Evolutionary conservation across 2,113 vertebrate genomes (phyloP), one percentile per base, ranked within the genome.

Genomic region (Atherinomorus stipes): DNA sequence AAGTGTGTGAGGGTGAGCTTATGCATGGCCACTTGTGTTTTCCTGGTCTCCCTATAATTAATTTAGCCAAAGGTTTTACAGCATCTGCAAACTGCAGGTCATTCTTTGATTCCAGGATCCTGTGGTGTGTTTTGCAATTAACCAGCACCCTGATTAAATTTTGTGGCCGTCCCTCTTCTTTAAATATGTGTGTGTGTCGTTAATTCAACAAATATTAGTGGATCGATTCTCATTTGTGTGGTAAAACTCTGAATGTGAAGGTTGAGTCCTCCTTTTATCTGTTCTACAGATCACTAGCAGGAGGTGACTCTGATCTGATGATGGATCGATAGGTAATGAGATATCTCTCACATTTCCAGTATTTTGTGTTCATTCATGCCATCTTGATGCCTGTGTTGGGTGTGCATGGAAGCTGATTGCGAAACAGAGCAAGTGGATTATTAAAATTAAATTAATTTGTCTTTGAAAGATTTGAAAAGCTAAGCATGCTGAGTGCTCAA

Each of bases 141-240:
- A 26, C 54, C 50, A 44, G n/a, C 6, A 38, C 64, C 31, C 77
- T 63, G 67, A 25, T 83, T 38, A 64, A 78, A 78, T 61, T 64
- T 60, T 74, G 8, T 64, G 38, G 21, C 26, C 28, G 21, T 72
- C 34, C 54, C 16, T 19, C 26, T 64, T 45, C 21, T 67, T 60
- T 19, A 12, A 57, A 21, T 63, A 80, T 54, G 37, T 40, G 34
- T 45, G 42, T 67, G 72, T 45, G 47, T 61, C 7, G 18, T 58
- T 10, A 34, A 58, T 57, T 76, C 28, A 52, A 34, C 63, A 65
- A 70, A 77, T 76, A 61, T 80, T 18, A 74, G 42, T 19, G 22
- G 56, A 78, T 81, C 28, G 21, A 80, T 86, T 73, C 23, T 79
- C 52, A 44, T 75, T 72, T 78, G 45, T 58, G 23, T 78, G 71